phyloP scores from a whole-genome alignment of 2,888 invertebrate species.

The Tanypteryx hageni region DNA sequence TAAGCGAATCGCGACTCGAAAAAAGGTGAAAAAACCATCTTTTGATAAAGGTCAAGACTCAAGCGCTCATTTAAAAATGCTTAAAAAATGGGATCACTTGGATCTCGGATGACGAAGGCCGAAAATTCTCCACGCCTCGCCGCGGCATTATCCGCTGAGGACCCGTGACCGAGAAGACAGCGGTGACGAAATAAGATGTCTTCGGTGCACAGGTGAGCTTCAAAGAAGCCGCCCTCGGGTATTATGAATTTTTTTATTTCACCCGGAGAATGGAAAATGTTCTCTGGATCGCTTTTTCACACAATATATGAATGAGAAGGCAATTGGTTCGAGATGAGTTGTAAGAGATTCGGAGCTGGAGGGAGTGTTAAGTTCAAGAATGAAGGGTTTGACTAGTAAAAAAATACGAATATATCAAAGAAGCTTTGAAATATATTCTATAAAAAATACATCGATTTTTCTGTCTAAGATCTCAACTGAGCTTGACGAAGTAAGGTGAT shows the following conservation, averaged over 20 bases:
- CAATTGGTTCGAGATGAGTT: constrained; percentile 45
- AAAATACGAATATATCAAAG: neutral
- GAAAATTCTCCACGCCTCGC: constrained; percentile 41
- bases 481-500: too few relatives aligned
- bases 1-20: constrained; percentile 14
- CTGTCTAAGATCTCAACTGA: too few relatives aligned
- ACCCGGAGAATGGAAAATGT: constrained; percentile 56
- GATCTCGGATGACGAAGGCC: constrained; percentile 36
- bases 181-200: constrained; percentile 64
- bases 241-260: constrained; percentile 41
- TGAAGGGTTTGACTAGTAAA: neutral
- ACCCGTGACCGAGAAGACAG: constrained; percentile 58
- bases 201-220: constrained; percentile 25
- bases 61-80: constrained; percentile 50
- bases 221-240: constrained; percentile 51
- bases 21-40: constrained; percentile 24
- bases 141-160: constrained; percentile 43
- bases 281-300: constrained; percentile 56
- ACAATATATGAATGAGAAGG: constrained; percentile 53
- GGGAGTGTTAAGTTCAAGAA: neutral
- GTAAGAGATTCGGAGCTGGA: neutral
- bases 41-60: constrained; percentile 49
- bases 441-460: too few relatives aligned
- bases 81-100: constrained; percentile 11
- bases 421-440: too few relatives aligned